Percentiles rank a stretch among this genome's conserved stretches.
Evolutionary conservation across 1,140 invertebrate species (phyloP).

Genomic region (Berghia stephanieae): DNA sequence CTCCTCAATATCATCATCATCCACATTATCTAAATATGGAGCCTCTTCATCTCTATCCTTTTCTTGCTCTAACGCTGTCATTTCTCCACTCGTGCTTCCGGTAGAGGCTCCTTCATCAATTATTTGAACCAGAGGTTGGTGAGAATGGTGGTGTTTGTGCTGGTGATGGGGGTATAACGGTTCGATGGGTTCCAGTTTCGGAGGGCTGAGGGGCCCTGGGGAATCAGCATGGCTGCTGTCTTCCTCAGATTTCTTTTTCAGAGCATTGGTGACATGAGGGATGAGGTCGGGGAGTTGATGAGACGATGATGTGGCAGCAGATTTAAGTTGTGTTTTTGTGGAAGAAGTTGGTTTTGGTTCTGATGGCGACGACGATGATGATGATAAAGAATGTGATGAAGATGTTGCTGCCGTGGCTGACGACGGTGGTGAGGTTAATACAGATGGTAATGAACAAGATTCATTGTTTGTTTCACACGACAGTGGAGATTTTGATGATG

Average conservation of each 20-base stretch:
- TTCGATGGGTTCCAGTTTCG: constrained; percentile 21
- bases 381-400: neutral
- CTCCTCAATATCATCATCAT: constrained; percentile 3
- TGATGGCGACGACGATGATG: neutral
- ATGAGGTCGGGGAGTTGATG: constrained; percentile 23
- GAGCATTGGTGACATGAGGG: constrained; percentile 20
- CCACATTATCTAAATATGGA: no score
- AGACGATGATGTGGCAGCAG: neutral
- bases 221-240: neutral
- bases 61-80: neutral
- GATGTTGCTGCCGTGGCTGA: neutral
- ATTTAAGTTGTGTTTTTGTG: no score
- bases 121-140: no score
- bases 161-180: no score
- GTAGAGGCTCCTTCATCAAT: no score
- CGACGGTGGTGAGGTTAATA: neutral
- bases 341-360: neutral
- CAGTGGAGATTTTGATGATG: constrained; percentile 14
- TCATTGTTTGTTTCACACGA: no score
- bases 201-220: constrained; percentile 6
- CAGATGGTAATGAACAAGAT: neutral
- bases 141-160: no score
- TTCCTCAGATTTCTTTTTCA: constrained; percentile 21
- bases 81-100: neutral
- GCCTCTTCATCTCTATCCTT: no score